Conservation (phyloP, 2,113 vertebrate genomes). For the Amphiprion percula region DNA sequence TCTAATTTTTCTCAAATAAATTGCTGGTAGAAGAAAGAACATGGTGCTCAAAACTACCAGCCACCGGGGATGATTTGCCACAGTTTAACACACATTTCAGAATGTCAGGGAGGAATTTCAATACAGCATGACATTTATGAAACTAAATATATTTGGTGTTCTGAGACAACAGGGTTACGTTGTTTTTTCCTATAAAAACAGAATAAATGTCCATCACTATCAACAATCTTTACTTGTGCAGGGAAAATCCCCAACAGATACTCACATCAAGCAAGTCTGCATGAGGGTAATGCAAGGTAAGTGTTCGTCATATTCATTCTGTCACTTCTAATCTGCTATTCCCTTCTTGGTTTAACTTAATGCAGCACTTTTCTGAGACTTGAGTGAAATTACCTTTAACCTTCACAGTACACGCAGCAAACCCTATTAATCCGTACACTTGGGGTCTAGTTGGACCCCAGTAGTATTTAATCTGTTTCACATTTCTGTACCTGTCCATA, state of each 20-base stretch:
- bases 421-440: too few relatives aligned
- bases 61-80: not conserved
- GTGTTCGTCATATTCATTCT: conserved; percentile 25
- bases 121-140: too few relatives aligned
- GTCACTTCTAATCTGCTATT: not conserved
- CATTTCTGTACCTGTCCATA: too few relatives aligned
- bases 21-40: too few relatives aligned
- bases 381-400: too few relatives aligned
- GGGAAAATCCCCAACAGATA: conserved; percentile 92
- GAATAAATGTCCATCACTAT: conserved; percentile 1
- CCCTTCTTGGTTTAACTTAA: not conserved
- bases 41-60: too few relatives aligned
- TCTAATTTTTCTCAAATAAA: not conserved
- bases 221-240: conserved; percentile 72
- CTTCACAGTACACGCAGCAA: too few relatives aligned
- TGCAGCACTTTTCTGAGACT: too few relatives aligned
- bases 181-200: not conserved
- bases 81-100: not conserved
- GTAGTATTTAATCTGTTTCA: too few relatives aligned
- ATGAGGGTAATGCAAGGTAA: conserved; percentile 98
- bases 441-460: too few relatives aligned
- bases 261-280: conserved; percentile 96
- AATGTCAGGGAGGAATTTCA: not conserved
- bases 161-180: not conserved
- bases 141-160: not conserved